Conservation (phyloP, 2,113 vertebrate genomes). For the Phaetusa simplex region DNA sequence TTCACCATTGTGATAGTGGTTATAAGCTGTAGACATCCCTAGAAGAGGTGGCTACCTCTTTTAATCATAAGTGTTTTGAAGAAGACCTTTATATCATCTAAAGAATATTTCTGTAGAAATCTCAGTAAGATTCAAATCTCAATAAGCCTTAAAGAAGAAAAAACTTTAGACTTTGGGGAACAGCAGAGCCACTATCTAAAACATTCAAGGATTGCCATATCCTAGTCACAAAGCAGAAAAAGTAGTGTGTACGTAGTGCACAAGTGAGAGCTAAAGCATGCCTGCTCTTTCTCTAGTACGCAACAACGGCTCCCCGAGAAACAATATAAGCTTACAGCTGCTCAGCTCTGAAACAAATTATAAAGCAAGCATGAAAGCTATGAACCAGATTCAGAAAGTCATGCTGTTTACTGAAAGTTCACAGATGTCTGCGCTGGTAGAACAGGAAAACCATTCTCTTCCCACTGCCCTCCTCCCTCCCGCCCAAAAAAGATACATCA, state of each 20-base stretch:
- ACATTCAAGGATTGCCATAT: background rate
- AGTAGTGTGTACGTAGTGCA: background rate
- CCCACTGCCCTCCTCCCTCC: background rate
- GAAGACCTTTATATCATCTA: background rate
- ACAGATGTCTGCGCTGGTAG: background rate
- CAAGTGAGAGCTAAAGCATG: background rate
- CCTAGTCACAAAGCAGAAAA: background rate
- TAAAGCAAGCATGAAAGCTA: conserved; percentile 17
- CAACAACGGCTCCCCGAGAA: background rate
- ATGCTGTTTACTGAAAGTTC: background rate
- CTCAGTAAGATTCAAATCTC: background rate
- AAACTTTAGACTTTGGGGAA: background rate
- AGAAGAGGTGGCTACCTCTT: background rate
- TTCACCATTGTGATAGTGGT: background rate
- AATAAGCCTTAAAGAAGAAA: background rate
- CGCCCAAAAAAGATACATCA: background rate
- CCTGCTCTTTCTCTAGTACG: background rate
- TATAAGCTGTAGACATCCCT: background rate
- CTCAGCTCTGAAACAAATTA: background rate
- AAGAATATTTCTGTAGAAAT: background rate
- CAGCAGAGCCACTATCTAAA: background rate
- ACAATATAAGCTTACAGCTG: background rate
- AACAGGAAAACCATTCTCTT: background rate
- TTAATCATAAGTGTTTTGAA: background rate
- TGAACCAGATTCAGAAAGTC: conserved; percentile 1